Evolutionary conservation across 1,140 invertebrate species (phyloP), one percentile per base, ranked within the genome.

Genomic region (Heliconius congener): DNA sequence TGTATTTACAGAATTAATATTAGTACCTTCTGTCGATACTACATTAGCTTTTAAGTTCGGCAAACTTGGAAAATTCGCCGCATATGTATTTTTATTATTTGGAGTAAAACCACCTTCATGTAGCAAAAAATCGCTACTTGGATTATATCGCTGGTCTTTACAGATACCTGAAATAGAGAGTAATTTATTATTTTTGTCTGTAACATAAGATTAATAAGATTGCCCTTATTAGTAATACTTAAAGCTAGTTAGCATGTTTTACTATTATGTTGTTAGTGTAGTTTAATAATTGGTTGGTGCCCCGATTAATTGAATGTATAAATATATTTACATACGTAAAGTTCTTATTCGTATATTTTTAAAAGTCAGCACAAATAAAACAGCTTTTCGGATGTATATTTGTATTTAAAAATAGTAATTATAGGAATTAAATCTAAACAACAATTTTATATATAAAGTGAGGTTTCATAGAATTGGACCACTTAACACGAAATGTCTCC

Each of bases 111-210:
- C 83, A 72, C 90, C 87, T 88, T 94, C 93, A 70, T 93, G 93
- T 16, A 88, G 55, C 83, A 94, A 85, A 81, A 94, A 94, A 60
- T 94, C 93, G 27, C 82, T 88, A 60, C 87, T 91, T 9, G 86
- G 77, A 84, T 90, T 91, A 77, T 87, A 88, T 66, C 81, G 77
- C 78, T 88, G 86, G 16, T 83, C 85, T 79, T 83, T 87, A 74
- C 70, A 55, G 34, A 81, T 74, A 73, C 84, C 91, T 93, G 82
- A 39, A 87, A 91, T 19, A 71, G 76, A 81, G 76, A 16, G 13
- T 13, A 46, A 1, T 46, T 46, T 74, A 76, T 52, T 52, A 66
- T 23, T 23, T 60, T 60, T 23, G n/a, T 60, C 2, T 2, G 19
- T 57, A 57, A 23, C 6, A 34, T 34, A 34, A 34, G 34, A 34